Evolutionary conservation across 2,888 invertebrate species (phyloP).

Genomic region (Tinea trinotella): DNA sequence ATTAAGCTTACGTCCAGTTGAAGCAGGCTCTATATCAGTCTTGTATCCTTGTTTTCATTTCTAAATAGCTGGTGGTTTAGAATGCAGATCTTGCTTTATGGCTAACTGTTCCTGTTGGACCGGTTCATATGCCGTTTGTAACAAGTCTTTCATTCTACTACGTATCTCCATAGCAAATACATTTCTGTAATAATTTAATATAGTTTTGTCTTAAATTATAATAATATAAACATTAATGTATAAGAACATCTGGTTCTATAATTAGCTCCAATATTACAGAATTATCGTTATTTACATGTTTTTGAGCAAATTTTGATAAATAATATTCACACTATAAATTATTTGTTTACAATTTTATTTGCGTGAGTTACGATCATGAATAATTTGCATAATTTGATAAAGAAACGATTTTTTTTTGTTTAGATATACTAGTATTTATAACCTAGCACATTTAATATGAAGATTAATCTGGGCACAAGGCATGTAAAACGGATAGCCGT

Average conservation of each 20-base stretch:
- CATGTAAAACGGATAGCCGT: no score
- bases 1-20: background rate
- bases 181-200: no score
- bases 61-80: conserved; percentile 12
- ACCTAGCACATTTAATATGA: no score
- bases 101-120: conserved; percentile 12
- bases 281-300: no score
- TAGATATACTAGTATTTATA: no score
- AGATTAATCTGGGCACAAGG: no score
- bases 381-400: no score
- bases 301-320: background rate
- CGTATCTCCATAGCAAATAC: no score
- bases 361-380: no score
- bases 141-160: background rate
- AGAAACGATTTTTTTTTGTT: no score
- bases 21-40: background rate
- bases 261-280: background rate
- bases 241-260: background rate
- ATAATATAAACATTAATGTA: background rate
- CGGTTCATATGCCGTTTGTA: conserved; percentile 6
- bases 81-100: conserved; percentile 16
- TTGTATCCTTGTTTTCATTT: conserved; percentile 4
- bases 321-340: background rate
- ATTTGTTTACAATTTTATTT: background rate
- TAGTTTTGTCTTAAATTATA: background rate